These are phyloP conservation scores for Ariopsis seemanni DNA, from an alignment of 2,113 vertebrate genomes.

Conservation along the genomic window DNA sequence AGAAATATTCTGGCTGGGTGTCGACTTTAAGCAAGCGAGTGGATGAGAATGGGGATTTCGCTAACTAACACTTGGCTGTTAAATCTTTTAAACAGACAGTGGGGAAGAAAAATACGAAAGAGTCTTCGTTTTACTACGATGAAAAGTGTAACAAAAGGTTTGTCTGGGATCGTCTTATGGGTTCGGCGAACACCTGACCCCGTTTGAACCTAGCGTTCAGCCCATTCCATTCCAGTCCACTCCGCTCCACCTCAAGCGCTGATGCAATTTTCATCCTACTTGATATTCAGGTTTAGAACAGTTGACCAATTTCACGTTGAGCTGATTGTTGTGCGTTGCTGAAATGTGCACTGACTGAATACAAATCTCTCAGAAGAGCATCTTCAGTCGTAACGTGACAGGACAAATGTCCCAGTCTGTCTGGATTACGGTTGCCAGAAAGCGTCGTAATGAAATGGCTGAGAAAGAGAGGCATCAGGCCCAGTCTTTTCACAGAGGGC, in stretches of 20 bases:
- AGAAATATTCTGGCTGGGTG: neutral
- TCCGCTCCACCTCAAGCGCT: neutral
- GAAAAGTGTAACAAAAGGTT: too few species aligned
- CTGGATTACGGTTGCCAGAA: constrained; percentile 11
- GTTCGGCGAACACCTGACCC: neutral
- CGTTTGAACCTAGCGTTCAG: neutral
- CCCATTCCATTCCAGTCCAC: neutral
- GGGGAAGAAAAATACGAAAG: neutral
- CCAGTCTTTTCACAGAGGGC: neutral
- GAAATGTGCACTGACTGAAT: neutral
- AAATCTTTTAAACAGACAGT: neutral
- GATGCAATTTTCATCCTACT: neutral
- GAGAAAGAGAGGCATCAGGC: constrained; percentile 3
- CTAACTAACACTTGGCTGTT: too few species aligned
- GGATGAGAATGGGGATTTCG: neutral
- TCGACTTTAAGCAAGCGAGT: neutral
- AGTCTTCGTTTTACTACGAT: too few species aligned
- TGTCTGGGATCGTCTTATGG: neutral
- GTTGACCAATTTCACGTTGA: neutral
- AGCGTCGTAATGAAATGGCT: neutral
- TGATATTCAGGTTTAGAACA: neutral
- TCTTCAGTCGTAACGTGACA: neutral
- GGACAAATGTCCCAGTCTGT: neutral
- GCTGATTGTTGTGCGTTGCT: neutral
- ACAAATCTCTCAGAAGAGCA: neutral